Evolutionary conservation across 2,888 invertebrate genomes (phyloP).

Genomic region (Ellobium chinense): DNA sequence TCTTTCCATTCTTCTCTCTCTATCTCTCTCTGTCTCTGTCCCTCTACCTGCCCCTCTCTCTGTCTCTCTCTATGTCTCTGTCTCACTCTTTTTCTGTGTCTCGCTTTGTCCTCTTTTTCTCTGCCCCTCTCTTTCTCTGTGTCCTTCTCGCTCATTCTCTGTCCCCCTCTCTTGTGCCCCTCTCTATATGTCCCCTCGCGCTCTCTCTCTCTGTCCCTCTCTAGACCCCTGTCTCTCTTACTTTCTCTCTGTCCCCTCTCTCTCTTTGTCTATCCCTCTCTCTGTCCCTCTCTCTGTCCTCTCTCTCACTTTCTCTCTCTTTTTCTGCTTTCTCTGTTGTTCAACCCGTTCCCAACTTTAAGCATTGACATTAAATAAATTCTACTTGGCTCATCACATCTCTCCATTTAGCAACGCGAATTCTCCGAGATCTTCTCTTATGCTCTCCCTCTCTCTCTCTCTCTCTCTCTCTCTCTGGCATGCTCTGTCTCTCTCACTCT

Average conservation of each 20-base stretch:
- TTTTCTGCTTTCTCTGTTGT: neutral
- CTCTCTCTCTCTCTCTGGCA: neutral
- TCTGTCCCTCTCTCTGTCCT: neutral
- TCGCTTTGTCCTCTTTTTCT: no score
- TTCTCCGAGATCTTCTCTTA: no score
- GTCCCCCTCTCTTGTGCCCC: slow-evolving; percentile 11
- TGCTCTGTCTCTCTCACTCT: neutral
- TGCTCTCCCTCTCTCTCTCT: neutral
- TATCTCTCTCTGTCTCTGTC: no score
- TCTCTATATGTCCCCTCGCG: no score
- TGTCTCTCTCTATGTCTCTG: no score
- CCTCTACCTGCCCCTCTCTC: no score
- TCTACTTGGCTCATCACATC: no score
- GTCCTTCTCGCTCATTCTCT: slow-evolving; percentile 8
- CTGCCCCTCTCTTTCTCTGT: slow-evolving; percentile 9
- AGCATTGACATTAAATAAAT: no score
- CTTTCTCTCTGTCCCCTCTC: neutral
- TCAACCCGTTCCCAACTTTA: neutral
- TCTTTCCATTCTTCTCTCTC: no score
- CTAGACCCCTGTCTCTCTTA: neutral
- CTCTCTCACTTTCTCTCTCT: neutral
- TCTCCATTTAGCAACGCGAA: no score
- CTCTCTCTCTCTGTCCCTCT: neutral
- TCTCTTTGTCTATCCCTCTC: neutral
- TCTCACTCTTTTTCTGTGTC: no score